Evolutionary conservation across 92 coral and sea anemone genomes (phyloP).

Genomic region (Palythoa caribaeorum): DNA sequence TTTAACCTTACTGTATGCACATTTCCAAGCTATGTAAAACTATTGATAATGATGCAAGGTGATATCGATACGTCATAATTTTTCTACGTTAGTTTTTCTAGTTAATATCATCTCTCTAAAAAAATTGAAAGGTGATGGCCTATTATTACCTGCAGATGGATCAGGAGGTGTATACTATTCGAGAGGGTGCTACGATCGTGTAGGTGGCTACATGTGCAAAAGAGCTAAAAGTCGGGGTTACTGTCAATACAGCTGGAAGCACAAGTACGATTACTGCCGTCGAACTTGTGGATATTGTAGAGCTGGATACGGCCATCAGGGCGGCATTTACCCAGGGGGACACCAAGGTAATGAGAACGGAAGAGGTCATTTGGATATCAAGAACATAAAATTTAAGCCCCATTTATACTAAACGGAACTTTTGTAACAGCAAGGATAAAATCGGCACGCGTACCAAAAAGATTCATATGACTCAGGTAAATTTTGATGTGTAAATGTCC

Average conservation of each 20-base stretch:
- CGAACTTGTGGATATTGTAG: slow-evolving; percentile 14
- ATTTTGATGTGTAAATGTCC: too few species aligned
- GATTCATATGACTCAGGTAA: too few species aligned
- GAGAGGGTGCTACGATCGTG: background rate
- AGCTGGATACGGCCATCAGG: background rate
- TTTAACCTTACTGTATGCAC: too few species aligned
- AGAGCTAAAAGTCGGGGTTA: background rate
- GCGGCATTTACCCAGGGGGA: background rate
- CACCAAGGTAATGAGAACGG: background rate
- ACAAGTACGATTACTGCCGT: slow-evolving; percentile 31
- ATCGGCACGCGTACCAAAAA: too few species aligned
- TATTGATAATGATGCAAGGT: too few species aligned
- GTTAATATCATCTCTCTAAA: too few species aligned
- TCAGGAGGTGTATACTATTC: background rate
- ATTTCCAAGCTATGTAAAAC: too few species aligned
- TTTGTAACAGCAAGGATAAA: too few species aligned
- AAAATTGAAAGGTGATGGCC: too few species aligned
- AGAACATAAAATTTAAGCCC: background rate
- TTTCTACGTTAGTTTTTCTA: too few species aligned
- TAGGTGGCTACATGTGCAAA: background rate
- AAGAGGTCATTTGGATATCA: background rate
- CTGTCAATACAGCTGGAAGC: background rate
- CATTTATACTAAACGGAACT: background rate
- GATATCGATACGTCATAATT: too few species aligned
- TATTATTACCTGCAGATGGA: too few species aligned